Evolutionary conservation across 1,140 invertebrate species (phyloP), one percentile per base, ranked within the genome.

Genomic region (Drosophila nasuta): DNA sequence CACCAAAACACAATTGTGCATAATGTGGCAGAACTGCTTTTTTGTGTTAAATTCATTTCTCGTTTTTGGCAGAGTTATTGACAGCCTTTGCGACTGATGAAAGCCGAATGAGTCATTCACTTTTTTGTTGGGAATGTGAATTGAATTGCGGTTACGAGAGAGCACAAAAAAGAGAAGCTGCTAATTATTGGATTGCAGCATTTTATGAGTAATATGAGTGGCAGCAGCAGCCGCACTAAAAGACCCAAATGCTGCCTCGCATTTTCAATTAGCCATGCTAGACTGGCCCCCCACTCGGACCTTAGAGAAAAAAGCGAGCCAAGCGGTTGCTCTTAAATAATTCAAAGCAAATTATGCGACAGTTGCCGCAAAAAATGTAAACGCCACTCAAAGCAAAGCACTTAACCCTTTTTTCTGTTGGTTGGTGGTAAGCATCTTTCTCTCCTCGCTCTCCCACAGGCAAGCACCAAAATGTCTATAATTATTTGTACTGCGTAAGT

Each of bases 341-440:
- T 88, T 89, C 85, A 88, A 88, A 88, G 85, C 77, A 83, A 88
- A 85, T 88, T 88, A 89, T 88, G 85, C 85, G 85, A 89, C 85
- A 88, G 80, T 88, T 69, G 59, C 81, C 83, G 43, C 85, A 88
- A 88, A 87, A 77, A 81, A 67, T 66, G 72, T 72, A 67, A 75
- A 78, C 68, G 68, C 71, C 74, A 78, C 77, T 88, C 69, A 78
- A 72, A 70, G 83, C 76, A 85, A 75, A 87, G 81, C 85, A 88
- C 85, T 89, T 89, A 88, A 88, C 85, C 85, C 83, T 89, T 88
- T 88, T 85, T 73, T 48, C 10, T 17, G 2, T 6, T n/a, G 11
- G 51, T 41, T 7, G n/a, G 8, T 30, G 13, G 33, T 38, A 43
- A 28, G 20, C 43, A 38, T 8, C 20, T 25, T 25, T 25, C 20